Conservation (phyloP, 2,888 invertebrate genomes). For the Hirtodrosophila duncani region DNA sequence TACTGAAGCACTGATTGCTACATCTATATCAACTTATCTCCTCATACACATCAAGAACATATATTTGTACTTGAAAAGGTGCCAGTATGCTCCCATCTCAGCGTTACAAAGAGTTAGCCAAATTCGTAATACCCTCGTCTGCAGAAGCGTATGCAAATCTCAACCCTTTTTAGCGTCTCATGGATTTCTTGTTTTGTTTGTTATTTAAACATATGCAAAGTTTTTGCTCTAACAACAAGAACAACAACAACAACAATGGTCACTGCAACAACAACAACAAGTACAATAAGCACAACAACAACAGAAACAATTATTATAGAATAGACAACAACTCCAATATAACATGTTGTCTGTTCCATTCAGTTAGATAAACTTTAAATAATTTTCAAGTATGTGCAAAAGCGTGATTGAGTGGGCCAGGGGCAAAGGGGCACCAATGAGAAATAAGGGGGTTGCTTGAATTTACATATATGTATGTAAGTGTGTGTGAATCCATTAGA, state of each 20-base stretch:
- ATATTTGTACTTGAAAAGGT: no score
- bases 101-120: no score
- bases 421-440: neutral
- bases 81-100: no score
- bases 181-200: slow-evolving; percentile 52
- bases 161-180: slow-evolving; percentile 47
- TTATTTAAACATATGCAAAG: slow-evolving; percentile 61
- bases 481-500: slow-evolving; percentile 51
- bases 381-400: slow-evolving; percentile 46
- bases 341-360: slow-evolving; percentile 24
- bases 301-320: slow-evolving; percentile 9
- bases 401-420: slow-evolving; percentile 7
- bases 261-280: slow-evolving; percentile 30
- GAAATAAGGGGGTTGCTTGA: slow-evolving; percentile 7
- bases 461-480: slow-evolving; percentile 16
- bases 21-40: no score
- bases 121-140: no score
- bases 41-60: no score
- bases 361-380: slow-evolving; percentile 59
- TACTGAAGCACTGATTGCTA: no score
- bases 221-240: slow-evolving; percentile 28
- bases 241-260: slow-evolving; percentile 15
- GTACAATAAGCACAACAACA: no score
- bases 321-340: slow-evolving; percentile 34
- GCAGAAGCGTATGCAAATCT: slow-evolving; percentile 22